Evolutionary conservation across 2,888 invertebrate species (phyloP).

Genomic region (Eustalomyia histrio): DNA sequence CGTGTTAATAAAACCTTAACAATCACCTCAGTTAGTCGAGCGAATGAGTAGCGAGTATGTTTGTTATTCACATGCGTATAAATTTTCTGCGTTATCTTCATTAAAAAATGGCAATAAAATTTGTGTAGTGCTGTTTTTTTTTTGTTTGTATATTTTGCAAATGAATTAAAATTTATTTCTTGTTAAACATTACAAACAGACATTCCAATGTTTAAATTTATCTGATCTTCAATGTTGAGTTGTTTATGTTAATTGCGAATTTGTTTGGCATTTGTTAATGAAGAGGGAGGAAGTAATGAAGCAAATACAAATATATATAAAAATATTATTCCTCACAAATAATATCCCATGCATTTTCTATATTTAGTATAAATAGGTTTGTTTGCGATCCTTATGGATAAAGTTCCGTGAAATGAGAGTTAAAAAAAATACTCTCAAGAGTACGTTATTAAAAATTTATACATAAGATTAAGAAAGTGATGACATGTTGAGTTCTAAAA

Average conservation of each 20-base stretch:
- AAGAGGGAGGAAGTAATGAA: constrained; percentile 34
- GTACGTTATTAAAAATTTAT: no score
- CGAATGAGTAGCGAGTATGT: constrained; percentile 11
- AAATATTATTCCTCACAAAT: neutral
- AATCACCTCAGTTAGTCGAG: constrained; percentile 9
- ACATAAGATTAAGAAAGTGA: no score
- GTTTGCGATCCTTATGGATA: no score
- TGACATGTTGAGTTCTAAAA: no score
- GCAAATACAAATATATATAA: neutral
- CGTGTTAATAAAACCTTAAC: constrained; percentile 37
- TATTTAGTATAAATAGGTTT: no score
- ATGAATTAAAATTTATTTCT: constrained; percentile 65
- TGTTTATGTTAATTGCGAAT: constrained; percentile 66
- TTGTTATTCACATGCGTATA: constrained; percentile 57
- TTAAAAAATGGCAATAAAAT: constrained; percentile 63
- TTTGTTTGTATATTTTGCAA: constrained; percentile 24
- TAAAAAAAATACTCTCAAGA: no score
- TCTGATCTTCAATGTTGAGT: constrained; percentile 61
- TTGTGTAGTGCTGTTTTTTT: constrained; percentile 42
- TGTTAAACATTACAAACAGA: constrained; percentile 64
- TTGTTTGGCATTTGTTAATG: constrained; percentile 63
- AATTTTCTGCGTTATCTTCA: constrained; percentile 64
- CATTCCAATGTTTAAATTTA: constrained; percentile 61
- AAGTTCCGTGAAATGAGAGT: no score
- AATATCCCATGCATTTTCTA: no score